phyloP scores from a whole-genome alignment of 1,140 invertebrate species.

The Zaprionus capensis region DNA sequence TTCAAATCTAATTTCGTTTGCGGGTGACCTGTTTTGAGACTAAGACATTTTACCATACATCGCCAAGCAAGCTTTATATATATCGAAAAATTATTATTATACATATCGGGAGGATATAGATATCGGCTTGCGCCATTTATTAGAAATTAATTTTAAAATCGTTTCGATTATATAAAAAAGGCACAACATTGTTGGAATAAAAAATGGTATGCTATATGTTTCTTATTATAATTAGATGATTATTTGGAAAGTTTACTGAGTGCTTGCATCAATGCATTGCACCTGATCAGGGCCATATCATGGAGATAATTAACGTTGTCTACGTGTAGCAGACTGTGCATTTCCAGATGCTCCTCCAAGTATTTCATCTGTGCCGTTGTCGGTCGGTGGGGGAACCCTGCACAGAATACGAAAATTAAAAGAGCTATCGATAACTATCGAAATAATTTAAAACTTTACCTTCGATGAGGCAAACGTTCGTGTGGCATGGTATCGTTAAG shows the following conservation, averaged over 20 bases:
- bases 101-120: background rate
- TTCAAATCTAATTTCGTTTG: background rate
- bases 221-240: background rate
- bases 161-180: background rate
- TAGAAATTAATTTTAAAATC: background rate
- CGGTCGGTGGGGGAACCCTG: constrained; percentile 53
- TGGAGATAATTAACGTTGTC: constrained; percentile 50
- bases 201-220: background rate
- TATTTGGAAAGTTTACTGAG: constrained; percentile 10
- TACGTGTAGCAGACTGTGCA: constrained; percentile 38
- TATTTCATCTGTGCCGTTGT: constrained; percentile 42
- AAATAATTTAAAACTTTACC: constrained; percentile 37
- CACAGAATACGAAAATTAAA: background rate
- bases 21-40: constrained; percentile 46
- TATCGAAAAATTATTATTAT: background rate
- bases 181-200: background rate
- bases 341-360: constrained; percentile 39
- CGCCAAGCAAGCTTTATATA: background rate
- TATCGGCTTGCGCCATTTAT: background rate
- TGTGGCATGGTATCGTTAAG: constrained; percentile 49
- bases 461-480: constrained; percentile 67
- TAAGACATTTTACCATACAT: constrained; percentile 31
- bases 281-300: constrained; percentile 46
- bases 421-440: background rate
- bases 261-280: constrained; percentile 19